Evolutionary conservation across 2,888 invertebrate genomes (phyloP), one percentile per base, ranked within the genome.

Genomic region (Ormyrus thymus): DNA sequence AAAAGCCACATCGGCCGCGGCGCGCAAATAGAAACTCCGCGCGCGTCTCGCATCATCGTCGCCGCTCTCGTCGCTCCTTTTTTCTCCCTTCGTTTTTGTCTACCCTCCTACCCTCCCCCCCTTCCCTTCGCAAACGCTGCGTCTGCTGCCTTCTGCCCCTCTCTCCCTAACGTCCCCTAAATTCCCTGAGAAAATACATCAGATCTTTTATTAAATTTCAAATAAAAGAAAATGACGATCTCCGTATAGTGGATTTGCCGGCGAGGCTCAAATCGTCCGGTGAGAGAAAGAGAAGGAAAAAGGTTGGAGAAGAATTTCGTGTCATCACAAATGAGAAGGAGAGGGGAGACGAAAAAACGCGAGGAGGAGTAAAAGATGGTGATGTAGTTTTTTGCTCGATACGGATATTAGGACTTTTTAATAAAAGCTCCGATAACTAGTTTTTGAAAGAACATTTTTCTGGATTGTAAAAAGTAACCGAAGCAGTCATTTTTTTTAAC

Each of bases 131-230:
- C 11, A 72, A 66, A 58, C 15, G 29, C 45, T 72, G 55, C 64
- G 55, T 55, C 64, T 73, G n/a, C n/a, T 29, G 62, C n/a, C 50
- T 56, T 11, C 29, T 7, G 45, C 45, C 45, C 61, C 8, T n/a
- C 6, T 29, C 29, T 29, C 6, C 13, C 0, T 15, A 15, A 48
- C 8, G n/a, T 58, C 61, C 45, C 29, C 50, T 53, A 59, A 65
- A 65, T 64, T 62, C 45, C 11, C 43, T 10, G 43, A 56, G 13
- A 73, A 78, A 73, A 78, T 74, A 70, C 74, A 65, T 59, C 65
- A 45, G 59, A 65, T 69, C 53, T 62, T 74, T 74, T 78, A 78
- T 74, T 78, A 74, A 78, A 78, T 78, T 78, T 78, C 70, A 50
- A 70, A 78, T 74, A 74, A 78, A 78, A 51, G 51, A 69, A 75